Evolutionary conservation across 2,888 invertebrate species (phyloP).

Genomic region (Plagodis dolabraria): DNA sequence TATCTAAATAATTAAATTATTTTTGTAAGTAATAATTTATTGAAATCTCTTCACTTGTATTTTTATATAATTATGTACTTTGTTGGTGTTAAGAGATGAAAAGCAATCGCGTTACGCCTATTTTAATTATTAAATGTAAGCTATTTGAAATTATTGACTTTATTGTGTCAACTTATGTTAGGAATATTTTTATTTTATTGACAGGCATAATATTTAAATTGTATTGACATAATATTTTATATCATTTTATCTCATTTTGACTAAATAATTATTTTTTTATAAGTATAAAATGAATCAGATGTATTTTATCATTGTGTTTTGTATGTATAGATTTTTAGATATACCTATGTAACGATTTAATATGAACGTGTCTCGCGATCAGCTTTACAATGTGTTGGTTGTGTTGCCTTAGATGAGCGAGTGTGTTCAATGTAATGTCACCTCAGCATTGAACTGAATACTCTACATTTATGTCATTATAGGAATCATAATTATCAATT

Average conservation of each 20-base stretch:
- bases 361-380: neutral
- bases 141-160: neutral
- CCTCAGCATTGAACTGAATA: no score
- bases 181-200: neutral
- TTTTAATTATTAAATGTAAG: neutral
- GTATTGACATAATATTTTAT: no score
- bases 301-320: constrained; percentile 7
- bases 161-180: neutral
- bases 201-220: constrained; percentile 8
- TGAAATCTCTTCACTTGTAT: constrained; percentile 5
- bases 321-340: neutral
- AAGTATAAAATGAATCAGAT: neutral
- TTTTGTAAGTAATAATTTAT: constrained; percentile 9
- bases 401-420: neutral
- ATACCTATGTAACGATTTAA: neutral
- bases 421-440: no score
- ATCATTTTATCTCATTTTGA: constrained; percentile 10
- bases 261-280: constrained; percentile 4
- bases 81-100: constrained; percentile 7
- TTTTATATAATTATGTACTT: constrained; percentile 18
- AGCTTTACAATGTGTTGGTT: neutral
- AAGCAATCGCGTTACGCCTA: neutral
- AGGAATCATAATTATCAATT: constrained; percentile 28
- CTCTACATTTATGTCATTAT: no score
- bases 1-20: constrained; percentile 4